Percentiles rank a stretch among this genome's conserved stretches.
phyloP scores from a whole-genome alignment of 2,888 invertebrate genomes.

The Oligia strigilis region DNA sequence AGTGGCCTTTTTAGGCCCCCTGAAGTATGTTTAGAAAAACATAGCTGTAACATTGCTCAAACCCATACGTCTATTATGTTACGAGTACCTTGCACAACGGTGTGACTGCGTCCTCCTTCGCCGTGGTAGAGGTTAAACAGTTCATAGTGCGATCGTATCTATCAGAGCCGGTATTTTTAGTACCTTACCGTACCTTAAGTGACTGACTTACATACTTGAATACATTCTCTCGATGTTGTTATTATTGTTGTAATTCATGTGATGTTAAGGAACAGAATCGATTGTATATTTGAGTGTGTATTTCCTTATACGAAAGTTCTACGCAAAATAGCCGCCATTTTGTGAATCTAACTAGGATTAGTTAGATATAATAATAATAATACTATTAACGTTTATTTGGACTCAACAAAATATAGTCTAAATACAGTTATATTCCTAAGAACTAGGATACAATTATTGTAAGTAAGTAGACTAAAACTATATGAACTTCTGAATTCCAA shows the following conservation, averaged over 20 bases:
- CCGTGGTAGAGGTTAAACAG: slow-evolving; percentile 56
- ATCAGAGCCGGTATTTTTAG: slow-evolving; percentile 64
- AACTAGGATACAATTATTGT: too few relatives aligned
- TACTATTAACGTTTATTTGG: too few relatives aligned
- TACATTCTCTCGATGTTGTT: slow-evolving; percentile 48
- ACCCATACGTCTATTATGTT: background rate
- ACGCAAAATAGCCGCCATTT: background rate
- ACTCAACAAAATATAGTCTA: too few relatives aligned
- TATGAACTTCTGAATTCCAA: too few relatives aligned
- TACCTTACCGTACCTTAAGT: slow-evolving; percentile 57
- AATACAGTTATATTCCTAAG: too few relatives aligned
- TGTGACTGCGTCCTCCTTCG: slow-evolving; percentile 48
- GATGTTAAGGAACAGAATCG: background rate
- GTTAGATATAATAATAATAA: too few relatives aligned
- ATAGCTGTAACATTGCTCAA: background rate
- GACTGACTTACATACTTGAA: slow-evolving; percentile 57
- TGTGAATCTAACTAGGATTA: background rate
- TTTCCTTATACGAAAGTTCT: too few relatives aligned
- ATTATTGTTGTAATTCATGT: slow-evolving; percentile 28
- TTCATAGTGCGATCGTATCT: slow-evolving; percentile 65
- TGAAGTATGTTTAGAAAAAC: background rate
- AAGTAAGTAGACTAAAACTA: too few relatives aligned
- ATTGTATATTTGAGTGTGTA: background rate
- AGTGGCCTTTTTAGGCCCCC: too few relatives aligned
- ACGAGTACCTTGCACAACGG: slow-evolving; percentile 31